Conservation (phyloP, 2,797 vertebrate genomes). For the Poeciliopsis paucimaculata region DNA sequence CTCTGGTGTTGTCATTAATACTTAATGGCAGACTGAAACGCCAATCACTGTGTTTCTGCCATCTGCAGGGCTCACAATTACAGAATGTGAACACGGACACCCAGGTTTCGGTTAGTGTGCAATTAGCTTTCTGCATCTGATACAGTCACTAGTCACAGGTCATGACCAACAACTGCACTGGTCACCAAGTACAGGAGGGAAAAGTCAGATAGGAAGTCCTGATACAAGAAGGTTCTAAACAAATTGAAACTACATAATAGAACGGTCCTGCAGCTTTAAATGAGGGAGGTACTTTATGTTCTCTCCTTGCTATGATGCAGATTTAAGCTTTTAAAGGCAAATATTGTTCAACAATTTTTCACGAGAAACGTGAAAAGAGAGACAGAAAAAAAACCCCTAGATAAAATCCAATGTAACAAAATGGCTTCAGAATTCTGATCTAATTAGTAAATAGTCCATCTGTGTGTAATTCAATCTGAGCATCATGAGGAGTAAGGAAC, state of each 20-base stretch:
- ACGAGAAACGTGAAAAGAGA: neutral
- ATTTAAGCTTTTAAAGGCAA: neutral
- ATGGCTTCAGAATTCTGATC: neutral
- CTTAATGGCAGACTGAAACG: conserved; percentile 67
- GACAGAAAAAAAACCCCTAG: neutral
- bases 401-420: neutral
- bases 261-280: neutral
- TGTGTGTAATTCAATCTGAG: neutral
- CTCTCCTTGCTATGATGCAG: neutral
- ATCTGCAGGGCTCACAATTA: conserved; percentile 71
- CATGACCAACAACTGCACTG: conserved; percentile 53
- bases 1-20: conserved; percentile 76
- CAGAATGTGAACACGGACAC: conserved; percentile 67
- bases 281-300: neutral
- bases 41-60: conserved; percentile 61
- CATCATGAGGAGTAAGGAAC: neutral
- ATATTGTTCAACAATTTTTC: neutral
- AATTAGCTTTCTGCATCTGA: conserved; percentile 64
- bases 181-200: conserved; percentile 43
- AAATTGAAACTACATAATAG: conserved; percentile 7
- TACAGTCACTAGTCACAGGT: conserved; percentile 72
- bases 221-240: conserved; percentile 14
- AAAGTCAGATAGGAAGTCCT: conserved; percentile 12
- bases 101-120: conserved; percentile 61
- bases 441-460: neutral